Evolutionary conservation across 2,888 invertebrate genomes (phyloP).

Genomic region (Ceraclea dissimilis): DNA sequence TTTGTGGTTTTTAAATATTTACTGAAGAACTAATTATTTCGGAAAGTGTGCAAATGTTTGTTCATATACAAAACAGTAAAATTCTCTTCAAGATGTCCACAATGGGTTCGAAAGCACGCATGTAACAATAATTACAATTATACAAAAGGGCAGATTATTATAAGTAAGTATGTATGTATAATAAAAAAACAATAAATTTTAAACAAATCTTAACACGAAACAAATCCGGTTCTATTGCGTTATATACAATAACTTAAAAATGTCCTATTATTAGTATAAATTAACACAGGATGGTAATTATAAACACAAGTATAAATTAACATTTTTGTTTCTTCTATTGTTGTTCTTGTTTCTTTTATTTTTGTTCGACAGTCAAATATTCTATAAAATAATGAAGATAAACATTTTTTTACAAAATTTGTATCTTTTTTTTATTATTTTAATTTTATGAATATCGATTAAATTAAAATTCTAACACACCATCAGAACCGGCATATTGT

Average conservation of each 20-base stretch:
- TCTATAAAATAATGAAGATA: not conserved
- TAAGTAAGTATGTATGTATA: not conserved
- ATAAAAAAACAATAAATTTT: not conserved
- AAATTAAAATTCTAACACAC: not conserved
- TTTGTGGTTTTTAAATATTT: no score
- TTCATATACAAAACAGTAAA: no score
- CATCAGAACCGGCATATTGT: slow-evolving; percentile 4
- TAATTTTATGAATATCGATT: not conserved
- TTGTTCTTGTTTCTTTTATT: not conserved
- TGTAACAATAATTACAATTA: not conserved
- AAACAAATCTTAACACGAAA: slow-evolving; percentile 1
- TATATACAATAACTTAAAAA: slow-evolving; percentile 27
- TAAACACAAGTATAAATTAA: slow-evolving; percentile 24
- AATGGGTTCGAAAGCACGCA: not conserved
- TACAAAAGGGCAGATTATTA: slow-evolving; percentile 1
- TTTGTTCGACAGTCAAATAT: slow-evolving; percentile 14
- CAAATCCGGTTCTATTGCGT: slow-evolving; percentile 45
- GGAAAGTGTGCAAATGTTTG: no score
- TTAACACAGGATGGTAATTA: slow-evolving; percentile 25
- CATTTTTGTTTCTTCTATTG: slow-evolving; percentile 5
- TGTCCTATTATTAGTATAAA: slow-evolving; percentile 14
- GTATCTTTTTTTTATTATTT: not conserved
- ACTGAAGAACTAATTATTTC: no score
- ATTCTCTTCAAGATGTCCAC: not conserved
- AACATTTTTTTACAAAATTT: not conserved